phyloP scores from a whole-genome alignment of 2,888 invertebrate genomes.

The Rotaria socialis region DNA sequence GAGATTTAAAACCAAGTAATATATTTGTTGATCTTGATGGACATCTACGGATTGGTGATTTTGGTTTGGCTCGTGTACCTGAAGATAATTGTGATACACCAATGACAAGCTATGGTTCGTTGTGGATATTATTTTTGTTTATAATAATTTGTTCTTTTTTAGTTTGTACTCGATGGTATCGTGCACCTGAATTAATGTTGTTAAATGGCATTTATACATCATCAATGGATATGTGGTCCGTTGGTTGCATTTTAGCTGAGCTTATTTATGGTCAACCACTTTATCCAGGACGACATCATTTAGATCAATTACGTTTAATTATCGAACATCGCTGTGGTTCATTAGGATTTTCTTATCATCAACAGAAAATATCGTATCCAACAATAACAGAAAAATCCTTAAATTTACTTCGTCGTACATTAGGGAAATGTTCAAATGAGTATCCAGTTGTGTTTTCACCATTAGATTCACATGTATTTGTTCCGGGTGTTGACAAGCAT shows the following conservation, averaged over 20 bases:
- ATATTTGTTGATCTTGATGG: slow-evolving; percentile 97
- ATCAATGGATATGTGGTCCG: slow-evolving; percentile 49
- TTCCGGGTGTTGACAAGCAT: not conserved
- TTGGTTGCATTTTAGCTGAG: slow-evolving; percentile 49
- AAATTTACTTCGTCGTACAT: not conserved
- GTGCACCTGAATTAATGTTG: slow-evolving; percentile 48
- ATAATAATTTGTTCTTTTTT: not conserved
- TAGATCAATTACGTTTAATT: slow-evolving; percentile 6
- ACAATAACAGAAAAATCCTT: not conserved
- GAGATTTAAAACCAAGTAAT: slow-evolving; percentile 81
- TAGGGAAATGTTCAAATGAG: not conserved
- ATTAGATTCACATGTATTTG: not conserved
- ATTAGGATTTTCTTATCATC: not conserved
- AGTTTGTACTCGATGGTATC: slow-evolving; percentile 48
- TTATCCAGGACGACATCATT: slow-evolving; percentile 36
- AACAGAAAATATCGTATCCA: not conserved
- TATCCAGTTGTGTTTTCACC: not conserved
- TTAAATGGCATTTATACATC: slow-evolving; percentile 43
- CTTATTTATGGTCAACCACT: slow-evolving; percentile 47
- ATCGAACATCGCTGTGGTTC: not conserved
- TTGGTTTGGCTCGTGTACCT: slow-evolving; percentile 84
- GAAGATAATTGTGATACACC: slow-evolving; percentile 42
- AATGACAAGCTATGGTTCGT: slow-evolving; percentile 2
- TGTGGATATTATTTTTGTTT: no score
- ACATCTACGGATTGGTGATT: slow-evolving; percentile 95